A percentile compares a stretch with the other conserved stretches of the same genome.
These are phyloP conservation scores for Avahi laniger DNA, from an alignment of 2,797 vertebrate genomes.

Conservation along the genomic window DNA sequence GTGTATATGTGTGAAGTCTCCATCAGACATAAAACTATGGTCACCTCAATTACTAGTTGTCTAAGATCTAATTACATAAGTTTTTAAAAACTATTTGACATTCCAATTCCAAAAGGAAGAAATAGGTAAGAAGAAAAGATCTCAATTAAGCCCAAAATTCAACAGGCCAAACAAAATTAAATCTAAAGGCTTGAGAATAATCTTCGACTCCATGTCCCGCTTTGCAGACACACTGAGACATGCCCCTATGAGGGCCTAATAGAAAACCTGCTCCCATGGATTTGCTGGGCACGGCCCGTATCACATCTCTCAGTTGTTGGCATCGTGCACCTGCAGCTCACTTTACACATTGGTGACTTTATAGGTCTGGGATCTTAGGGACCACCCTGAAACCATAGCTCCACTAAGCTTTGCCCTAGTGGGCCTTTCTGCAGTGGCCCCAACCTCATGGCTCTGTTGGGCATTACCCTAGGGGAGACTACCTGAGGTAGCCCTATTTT, in stretches of 20 bases:
- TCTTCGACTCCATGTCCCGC: not conserved
- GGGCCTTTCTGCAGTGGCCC: not conserved
- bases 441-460: not conserved
- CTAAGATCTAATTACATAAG: not conserved
- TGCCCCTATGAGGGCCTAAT: not conserved
- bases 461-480: too few species aligned
- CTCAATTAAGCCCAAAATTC: not conserved
- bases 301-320: not conserved
- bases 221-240: not conserved
- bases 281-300: not conserved
- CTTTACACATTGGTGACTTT: not conserved
- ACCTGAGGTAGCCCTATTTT: too few species aligned
- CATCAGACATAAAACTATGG: not conserved
- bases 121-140: not conserved
- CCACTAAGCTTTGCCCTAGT: not conserved
- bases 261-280: not conserved
- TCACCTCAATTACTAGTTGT: not conserved
- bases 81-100: not conserved
- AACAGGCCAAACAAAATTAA: not conserved
- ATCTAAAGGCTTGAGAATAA: not conserved
- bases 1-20: not conserved
- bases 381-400: too few species aligned
- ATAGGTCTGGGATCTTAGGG: not conserved
- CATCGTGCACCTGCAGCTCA: not conserved
- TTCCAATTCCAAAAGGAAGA: not conserved